A percentile compares a stretch with the other conserved stretches of the same genome.
Conservation (phyloP, 1,140 invertebrate genomes). For the Diabrotica undecimpunctata region DNA sequence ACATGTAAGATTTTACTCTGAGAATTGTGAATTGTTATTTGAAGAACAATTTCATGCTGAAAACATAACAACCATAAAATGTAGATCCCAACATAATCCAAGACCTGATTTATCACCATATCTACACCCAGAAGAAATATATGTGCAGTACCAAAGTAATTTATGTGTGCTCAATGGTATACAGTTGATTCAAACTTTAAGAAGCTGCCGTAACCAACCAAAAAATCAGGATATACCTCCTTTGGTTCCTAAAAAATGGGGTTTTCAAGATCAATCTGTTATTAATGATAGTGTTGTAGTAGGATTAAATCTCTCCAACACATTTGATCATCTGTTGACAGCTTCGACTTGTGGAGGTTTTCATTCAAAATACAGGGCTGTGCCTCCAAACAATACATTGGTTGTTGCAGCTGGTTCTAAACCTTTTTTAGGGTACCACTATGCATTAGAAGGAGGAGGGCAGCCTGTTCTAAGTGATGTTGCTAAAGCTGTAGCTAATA, state of each 20-base stretch:
- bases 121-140: slow-evolving; percentile 71
- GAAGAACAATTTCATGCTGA: slow-evolving; percentile 83
- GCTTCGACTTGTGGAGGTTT: slow-evolving; percentile 77
- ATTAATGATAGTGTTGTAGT: slow-evolving; percentile 76
- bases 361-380: slow-evolving; percentile 66
- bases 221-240: slow-evolving; percentile 66
- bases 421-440: slow-evolving; percentile 86
- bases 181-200: slow-evolving; percentile 76
- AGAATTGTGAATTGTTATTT: slow-evolving; percentile 76
- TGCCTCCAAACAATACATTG: slow-evolving; percentile 72
- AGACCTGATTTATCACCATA: slow-evolving; percentile 56
- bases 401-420: slow-evolving; percentile 76
- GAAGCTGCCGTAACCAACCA: slow-evolving; percentile 75
- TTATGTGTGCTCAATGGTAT: slow-evolving; percentile 81
- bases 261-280: slow-evolving; percentile 70
- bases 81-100: slow-evolving; percentile 68
- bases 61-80: slow-evolving; percentile 74
- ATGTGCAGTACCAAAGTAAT: slow-evolving; percentile 72
- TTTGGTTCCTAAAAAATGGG: slow-evolving; percentile 78
- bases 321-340: slow-evolving; percentile 82
- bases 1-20: slow-evolving; percentile 83
- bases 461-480: slow-evolving; percentile 75
- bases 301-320: slow-evolving; percentile 69
- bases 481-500: slow-evolving; percentile 82
- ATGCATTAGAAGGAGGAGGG: slow-evolving; percentile 79